phyloP scores from a whole-genome alignment of 2,888 invertebrate species.

The Theodoxus fluviatilis region DNA sequence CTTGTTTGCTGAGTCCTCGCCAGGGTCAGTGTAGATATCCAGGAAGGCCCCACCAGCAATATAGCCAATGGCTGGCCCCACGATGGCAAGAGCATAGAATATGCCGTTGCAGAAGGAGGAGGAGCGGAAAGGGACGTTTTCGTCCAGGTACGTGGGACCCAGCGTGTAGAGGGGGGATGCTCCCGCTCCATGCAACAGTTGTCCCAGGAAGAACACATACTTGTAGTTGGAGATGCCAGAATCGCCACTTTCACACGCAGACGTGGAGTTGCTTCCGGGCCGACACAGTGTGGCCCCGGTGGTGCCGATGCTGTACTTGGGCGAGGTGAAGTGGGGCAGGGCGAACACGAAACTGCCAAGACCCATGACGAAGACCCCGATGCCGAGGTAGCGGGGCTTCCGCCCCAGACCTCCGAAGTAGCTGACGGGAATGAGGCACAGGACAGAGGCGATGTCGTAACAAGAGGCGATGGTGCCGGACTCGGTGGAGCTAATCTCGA shows the following conservation, averaged over 20 bases:
- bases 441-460: conserved; percentile 86
- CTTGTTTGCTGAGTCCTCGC: conserved; percentile 35
- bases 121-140: conserved; percentile 85
- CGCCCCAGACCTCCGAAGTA: conserved; percentile 76
- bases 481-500: conserved; percentile 81
- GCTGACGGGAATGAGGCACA: conserved; percentile 82
- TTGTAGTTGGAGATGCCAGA: conserved; percentile 57
- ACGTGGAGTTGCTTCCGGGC: conserved; percentile 31
- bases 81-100: conserved; percentile 60
- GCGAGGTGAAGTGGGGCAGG: conserved; percentile 81
- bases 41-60: conserved; percentile 84
- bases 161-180: conserved; percentile 87
- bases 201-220: conserved; percentile 78
- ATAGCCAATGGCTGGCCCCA: conserved; percentile 74
- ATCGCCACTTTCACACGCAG: no score
- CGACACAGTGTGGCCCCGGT: conserved; percentile 38
- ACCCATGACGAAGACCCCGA: conserved; percentile 74
- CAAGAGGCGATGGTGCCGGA: conserved; percentile 84
- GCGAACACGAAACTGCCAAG: conserved; percentile 77
- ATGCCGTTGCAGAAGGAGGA: conserved; percentile 83
- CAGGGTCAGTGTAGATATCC: conserved; percentile 71
- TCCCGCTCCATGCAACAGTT: conserved; percentile 85
- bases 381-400: conserved; percentile 73
- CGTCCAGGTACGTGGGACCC: conserved; percentile 86
- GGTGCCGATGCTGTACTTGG: conserved; percentile 68